Evolutionary conservation across 1,140 invertebrate genomes (phyloP), one percentile per base, ranked within the genome.

Genomic region (Achroia grisella): DNA sequence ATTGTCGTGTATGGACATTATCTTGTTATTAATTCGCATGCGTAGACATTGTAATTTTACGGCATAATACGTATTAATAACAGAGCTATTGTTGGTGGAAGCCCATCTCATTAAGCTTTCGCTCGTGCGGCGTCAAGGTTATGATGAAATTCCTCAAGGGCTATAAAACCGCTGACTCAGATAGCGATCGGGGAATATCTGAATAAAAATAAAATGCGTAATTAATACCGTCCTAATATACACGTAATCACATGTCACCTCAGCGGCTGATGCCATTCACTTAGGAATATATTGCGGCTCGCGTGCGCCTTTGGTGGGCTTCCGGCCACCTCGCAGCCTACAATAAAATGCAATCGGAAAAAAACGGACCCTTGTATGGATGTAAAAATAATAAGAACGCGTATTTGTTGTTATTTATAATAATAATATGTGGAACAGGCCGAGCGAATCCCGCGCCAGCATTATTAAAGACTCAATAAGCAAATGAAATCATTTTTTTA

Each of bases 401-500:
- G 64, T 65, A 71, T 71, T 71, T 74, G 60, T 71, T 71, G 62
- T 74, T 72, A 69, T 68, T 64, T 64, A 66, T 68, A 71, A 75
- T 63, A 66, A 77, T 67, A 68, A 67, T 66, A 68, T 71, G 66
- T 71, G 70, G 62, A 75, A 71, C 69, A 56, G 52, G 17, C 17
- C 43, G 52, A 41, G 56, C 52, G 44, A 40, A 62, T 52, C 58
- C 61, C 48, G 52, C 48, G 56, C 63, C 63, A 65, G 68, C 76
- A 68, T 78, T 84, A 80, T 84, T 82, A 81, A 85, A 70, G 73
- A 64, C 78, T 83, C 75, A 82, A 85, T 85, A 85, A 85, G 77
- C 77, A 85, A 85, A 85, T 85, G 81, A 75, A 81, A 81, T 80
- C 71, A 83, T 81, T 85, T 85, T 78, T 81, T 85, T 85, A 85